Evolutionary conservation across 2,888 invertebrate species (phyloP).

Genomic region (Agrenia bidenticulata): DNA sequence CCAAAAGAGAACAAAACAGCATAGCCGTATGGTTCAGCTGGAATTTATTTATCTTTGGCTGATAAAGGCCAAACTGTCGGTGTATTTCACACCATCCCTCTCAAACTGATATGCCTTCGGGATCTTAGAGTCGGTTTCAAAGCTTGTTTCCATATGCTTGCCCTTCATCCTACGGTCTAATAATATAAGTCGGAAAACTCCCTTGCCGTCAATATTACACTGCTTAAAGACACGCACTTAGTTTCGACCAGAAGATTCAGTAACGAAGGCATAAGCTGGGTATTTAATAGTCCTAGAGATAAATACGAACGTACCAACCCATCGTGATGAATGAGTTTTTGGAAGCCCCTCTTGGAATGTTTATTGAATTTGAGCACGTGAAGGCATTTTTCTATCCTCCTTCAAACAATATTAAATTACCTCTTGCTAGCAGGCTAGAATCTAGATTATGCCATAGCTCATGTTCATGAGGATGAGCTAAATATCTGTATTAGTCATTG

Average conservation of each 20-base stretch:
- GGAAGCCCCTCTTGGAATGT: slow-evolving; percentile 29
- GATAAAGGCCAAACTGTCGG: slow-evolving; percentile 28
- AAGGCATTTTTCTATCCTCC: slow-evolving; percentile 23
- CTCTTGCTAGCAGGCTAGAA: too few relatives aligned
- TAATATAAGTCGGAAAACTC: too few relatives aligned
- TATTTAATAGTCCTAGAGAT: slow-evolving; percentile 14
- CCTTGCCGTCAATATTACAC: too few relatives aligned
- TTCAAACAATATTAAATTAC: too few relatives aligned
- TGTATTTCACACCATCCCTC: slow-evolving; percentile 19
- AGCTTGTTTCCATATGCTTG: slow-evolving; percentile 16
- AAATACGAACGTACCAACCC: neutral
- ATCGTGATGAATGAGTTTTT: slow-evolving; percentile 21
- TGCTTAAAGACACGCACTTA: too few relatives aligned
- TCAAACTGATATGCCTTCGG: too few relatives aligned
- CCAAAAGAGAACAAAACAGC: neutral
- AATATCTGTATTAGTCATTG: too few relatives aligned
- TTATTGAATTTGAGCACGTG: slow-evolving; percentile 39
- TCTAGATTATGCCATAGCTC: too few relatives aligned
- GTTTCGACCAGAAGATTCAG: too few relatives aligned
- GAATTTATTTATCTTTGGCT: slow-evolving; percentile 30
- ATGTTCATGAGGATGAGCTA: too few relatives aligned
- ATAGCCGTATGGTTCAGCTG: neutral
- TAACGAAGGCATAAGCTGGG: neutral
- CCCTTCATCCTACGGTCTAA: too few relatives aligned
- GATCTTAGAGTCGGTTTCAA: neutral